phyloP scores from a whole-genome alignment of 1,140 invertebrate genomes.

The Ridgeia piscesae region DNA sequence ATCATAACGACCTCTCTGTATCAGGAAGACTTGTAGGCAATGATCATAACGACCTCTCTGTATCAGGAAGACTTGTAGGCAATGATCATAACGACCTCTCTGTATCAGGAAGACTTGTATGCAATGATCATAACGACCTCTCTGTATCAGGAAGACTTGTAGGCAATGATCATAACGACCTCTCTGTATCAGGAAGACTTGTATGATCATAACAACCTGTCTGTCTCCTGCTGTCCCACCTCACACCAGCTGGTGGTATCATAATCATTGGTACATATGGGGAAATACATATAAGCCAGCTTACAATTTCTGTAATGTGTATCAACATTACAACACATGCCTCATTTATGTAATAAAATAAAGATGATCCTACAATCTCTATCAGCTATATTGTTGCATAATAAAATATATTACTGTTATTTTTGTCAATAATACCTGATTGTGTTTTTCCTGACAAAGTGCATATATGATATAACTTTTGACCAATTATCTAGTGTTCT shows the following conservation, averaged over 20 bases:
- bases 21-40: not conserved
- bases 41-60: not conserved
- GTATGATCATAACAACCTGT: not conserved
- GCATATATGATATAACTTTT: not conserved
- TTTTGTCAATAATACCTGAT: too few species aligned
- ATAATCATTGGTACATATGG: not conserved
- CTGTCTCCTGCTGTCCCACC: not conserved
- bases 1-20: not conserved
- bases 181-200: not conserved
- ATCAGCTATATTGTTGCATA: too few species aligned
- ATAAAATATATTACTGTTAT: too few species aligned
- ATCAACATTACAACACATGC: not conserved
- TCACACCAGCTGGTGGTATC: not conserved
- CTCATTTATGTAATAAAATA: not conserved
- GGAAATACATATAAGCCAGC: not conserved
- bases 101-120: not conserved
- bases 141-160: not conserved
- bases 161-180: not conserved
- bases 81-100: not conserved
- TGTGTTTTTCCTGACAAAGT: not conserved
- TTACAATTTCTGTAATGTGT: not conserved
- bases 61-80: not conserved
- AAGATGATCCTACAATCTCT: too few species aligned
- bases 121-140: not conserved
- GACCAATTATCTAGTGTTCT: not conserved